These are phyloP conservation scores for Anastrepha ludens DNA, from an alignment of 1,140 invertebrate genomes.

Conservation along the genomic window DNA sequence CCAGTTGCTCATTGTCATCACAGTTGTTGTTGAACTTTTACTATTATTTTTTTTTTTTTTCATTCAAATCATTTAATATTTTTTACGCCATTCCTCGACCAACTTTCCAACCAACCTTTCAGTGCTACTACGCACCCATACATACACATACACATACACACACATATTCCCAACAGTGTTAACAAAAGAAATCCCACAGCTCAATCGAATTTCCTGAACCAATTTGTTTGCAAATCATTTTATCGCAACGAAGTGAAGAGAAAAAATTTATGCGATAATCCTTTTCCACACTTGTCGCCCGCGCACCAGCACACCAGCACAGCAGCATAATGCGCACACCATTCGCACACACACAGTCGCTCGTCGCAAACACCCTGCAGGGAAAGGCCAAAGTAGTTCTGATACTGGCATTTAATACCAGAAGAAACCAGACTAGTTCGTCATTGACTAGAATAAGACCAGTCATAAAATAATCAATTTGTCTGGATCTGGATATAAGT, in stretches of 20 bases:
- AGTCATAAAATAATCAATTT: too few relatives aligned
- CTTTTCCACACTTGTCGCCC: conserved; percentile 33
- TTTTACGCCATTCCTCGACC: background rate
- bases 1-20: background rate
- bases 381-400: too few relatives aligned
- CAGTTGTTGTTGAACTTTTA: background rate
- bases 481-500: too few relatives aligned
- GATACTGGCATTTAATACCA: too few relatives aligned
- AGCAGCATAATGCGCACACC: background rate
- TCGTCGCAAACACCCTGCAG: too few relatives aligned
- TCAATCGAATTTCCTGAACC: conserved; percentile 58
- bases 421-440: too few relatives aligned
- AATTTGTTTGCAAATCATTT: conserved; percentile 59
- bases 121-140: background rate
- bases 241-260: conserved; percentile 10
- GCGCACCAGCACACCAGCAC: background rate
- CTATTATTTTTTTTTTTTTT: background rate
- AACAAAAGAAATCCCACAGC: conserved; percentile 57
- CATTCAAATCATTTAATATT: background rate
- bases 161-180: conserved; percentile 21
- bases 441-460: too few relatives aligned
- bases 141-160: background rate
- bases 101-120: background rate
- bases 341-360: background rate
- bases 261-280: conserved; percentile 53